A percentile compares a stretch with the other conserved stretches of the same genome.
Evolutionary conservation across 2,888 invertebrate genomes (phyloP).

Genomic region (Nemotelus pantherinus): DNA sequence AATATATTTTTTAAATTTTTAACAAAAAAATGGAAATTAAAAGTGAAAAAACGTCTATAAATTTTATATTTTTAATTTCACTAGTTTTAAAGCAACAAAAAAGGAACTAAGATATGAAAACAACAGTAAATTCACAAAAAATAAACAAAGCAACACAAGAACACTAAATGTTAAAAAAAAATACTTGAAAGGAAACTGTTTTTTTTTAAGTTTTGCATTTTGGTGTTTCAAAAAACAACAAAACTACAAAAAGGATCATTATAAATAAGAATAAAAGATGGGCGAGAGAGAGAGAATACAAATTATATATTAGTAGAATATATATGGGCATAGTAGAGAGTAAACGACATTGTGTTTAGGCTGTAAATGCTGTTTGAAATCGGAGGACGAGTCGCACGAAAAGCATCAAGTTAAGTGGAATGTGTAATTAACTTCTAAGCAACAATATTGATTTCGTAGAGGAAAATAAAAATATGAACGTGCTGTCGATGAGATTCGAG

Average conservation of each 20-base stretch:
- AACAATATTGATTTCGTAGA: background rate
- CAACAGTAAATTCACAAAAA: slow-evolving; percentile 10
- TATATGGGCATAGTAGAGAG: slow-evolving; percentile 5
- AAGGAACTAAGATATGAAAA: slow-evolving; percentile 8
- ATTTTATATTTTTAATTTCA: slow-evolving; percentile 43
- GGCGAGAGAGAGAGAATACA: background rate
- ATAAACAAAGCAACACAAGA: slow-evolving; percentile 14
- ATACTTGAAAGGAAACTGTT: slow-evolving; percentile 12
- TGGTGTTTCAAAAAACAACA: slow-evolving; percentile 22
- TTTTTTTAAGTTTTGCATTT: slow-evolving; percentile 22
- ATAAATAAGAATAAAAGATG: slow-evolving; percentile 6
- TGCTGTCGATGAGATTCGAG: background rate
- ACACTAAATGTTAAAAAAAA: slow-evolving; percentile 17
- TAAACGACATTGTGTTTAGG: background rate
- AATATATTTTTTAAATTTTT: slow-evolving; percentile 43
- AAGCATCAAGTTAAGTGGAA: slow-evolving; percentile 10
- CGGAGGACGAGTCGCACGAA: background rate
- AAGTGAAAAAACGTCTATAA: slow-evolving; percentile 33
- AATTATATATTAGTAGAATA: slow-evolving; percentile 32
- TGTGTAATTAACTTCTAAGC: slow-evolving; percentile 36
- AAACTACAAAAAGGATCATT: slow-evolving; percentile 1
- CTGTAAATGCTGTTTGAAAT: background rate
- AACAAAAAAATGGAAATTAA: slow-evolving; percentile 26
- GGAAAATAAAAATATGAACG: no score
- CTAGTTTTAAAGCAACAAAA: slow-evolving; percentile 15